Conservation (phyloP, 2,888 invertebrate genomes). For the Patella pellucida region DNA sequence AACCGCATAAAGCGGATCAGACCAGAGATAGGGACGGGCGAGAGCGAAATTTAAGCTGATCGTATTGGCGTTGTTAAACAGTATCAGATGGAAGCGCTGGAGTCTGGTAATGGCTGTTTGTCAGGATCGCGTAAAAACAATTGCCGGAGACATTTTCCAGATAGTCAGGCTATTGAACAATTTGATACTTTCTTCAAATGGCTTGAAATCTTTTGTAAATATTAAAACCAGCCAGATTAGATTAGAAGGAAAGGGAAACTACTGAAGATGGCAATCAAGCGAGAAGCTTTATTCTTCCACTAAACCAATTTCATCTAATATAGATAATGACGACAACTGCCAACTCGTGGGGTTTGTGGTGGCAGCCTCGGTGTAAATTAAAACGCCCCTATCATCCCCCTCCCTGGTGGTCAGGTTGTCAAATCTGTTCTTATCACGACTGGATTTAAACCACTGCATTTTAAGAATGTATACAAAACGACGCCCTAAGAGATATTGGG, state of each 20-base stretch:
- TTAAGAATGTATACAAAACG: too few relatives aligned
- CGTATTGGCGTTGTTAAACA: background rate
- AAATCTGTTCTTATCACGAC: background rate
- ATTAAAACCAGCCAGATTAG: slow-evolving; percentile 1
- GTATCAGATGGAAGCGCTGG: background rate
- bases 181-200: slow-evolving; percentile 10
- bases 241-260: slow-evolving; percentile 1
- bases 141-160: slow-evolving; percentile 6
- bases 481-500: too few relatives aligned
- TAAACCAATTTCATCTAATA: slow-evolving; percentile 11
- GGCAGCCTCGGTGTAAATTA: background rate
- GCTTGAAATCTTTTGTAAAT: slow-evolving; percentile 11
- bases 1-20: slow-evolving; percentile 7
- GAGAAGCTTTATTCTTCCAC: slow-evolving; percentile 3
- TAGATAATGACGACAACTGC: slow-evolving; percentile 3
- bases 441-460: too few relatives aligned
- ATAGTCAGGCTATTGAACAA: background rate
- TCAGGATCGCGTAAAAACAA: slow-evolving; percentile 10
- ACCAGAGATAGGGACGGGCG: background rate
- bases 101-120: slow-evolving; percentile 9
- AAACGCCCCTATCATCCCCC: background rate
- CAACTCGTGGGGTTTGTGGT: background rate
- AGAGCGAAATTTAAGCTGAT: background rate
- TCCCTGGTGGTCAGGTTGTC: background rate
- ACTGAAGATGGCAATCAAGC: background rate